These are phyloP conservation scores for Tribolium freemani DNA, from an alignment of 2,888 invertebrate genomes.

Conservation along the genomic window DNA sequence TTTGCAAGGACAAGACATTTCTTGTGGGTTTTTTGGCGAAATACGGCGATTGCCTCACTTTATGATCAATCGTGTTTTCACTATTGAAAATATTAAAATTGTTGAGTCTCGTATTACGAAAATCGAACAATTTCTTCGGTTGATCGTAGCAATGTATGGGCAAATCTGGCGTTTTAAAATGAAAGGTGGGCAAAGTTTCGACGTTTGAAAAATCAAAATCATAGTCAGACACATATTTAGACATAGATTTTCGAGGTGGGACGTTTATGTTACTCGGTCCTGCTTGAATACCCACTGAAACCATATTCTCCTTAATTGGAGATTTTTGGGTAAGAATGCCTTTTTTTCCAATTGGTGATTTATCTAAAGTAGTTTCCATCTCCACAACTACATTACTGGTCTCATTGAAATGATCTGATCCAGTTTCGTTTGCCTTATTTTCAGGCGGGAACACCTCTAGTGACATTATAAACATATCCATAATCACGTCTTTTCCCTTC, in stretches of 20 bases:
- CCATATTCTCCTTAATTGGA: constrained; percentile 4
- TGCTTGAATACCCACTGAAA: constrained; percentile 22
- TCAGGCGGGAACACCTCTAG: constrained; percentile 48
- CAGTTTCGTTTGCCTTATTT: neutral
- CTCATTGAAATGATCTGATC: no score
- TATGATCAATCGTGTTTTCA: constrained; percentile 20
- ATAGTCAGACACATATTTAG: constrained; percentile 36
- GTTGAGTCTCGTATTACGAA: neutral
- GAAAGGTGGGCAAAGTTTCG: neutral
- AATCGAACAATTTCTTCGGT: constrained; percentile 24
- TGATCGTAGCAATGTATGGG: neutral
- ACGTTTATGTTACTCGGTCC: constrained; percentile 1
- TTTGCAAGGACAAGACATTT: no score
- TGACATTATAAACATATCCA: constrained; percentile 65
- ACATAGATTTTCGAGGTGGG: constrained; percentile 20
- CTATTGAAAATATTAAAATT: neutral
- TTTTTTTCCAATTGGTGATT: neutral
- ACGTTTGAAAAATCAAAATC: constrained; percentile 40
- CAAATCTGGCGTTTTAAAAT: neutral
- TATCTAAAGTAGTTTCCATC: constrained; percentile 13
- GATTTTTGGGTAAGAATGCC: no score
- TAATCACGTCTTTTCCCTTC: constrained; percentile 62
- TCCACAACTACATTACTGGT: constrained; percentile 2
- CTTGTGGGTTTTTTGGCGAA: constrained; percentile 22
- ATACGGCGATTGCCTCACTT: constrained; percentile 11